Conservation (phyloP, 2,113 vertebrate genomes). For the Halcyon malimbica region DNA sequence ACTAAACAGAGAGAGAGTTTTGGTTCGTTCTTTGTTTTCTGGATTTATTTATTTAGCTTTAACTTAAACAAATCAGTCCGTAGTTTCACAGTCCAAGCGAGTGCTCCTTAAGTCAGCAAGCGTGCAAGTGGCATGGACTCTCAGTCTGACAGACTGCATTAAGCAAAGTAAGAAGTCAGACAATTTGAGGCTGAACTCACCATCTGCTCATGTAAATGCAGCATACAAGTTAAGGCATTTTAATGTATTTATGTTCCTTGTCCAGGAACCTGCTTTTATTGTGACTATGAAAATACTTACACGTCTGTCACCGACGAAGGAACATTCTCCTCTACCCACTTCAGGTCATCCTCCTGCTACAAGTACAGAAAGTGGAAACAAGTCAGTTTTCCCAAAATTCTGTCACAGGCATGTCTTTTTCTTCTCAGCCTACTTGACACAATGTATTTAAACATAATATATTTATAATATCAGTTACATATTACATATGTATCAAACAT, state of each 20-base stretch:
- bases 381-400: background rate
- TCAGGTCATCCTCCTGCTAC: conserved; percentile 83
- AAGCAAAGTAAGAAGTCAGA: background rate
- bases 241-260: background rate
- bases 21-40: background rate
- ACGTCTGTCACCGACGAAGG: conserved; percentile 85
- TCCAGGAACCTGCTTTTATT: background rate
- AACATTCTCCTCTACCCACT: conserved; percentile 86
- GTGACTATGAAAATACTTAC: conserved; percentile 73
- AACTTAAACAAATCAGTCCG: background rate
- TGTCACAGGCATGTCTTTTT: background rate
- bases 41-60: background rate
- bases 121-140: background rate
- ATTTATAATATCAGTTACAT: background rate
- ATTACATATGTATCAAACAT: background rate
- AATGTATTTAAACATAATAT: background rate
- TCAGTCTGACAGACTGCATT: background rate
- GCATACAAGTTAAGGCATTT: background rate
- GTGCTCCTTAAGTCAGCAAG: background rate
- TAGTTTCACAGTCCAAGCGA: background rate
- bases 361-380: conserved; percentile 17
- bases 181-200: background rate
- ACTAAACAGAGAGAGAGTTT: background rate
- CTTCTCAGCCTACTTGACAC: background rate
- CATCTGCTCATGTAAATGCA: background rate